phyloP scores from a whole-genome alignment of 2,888 invertebrate species.

The Amphipyra berbera region DNA sequence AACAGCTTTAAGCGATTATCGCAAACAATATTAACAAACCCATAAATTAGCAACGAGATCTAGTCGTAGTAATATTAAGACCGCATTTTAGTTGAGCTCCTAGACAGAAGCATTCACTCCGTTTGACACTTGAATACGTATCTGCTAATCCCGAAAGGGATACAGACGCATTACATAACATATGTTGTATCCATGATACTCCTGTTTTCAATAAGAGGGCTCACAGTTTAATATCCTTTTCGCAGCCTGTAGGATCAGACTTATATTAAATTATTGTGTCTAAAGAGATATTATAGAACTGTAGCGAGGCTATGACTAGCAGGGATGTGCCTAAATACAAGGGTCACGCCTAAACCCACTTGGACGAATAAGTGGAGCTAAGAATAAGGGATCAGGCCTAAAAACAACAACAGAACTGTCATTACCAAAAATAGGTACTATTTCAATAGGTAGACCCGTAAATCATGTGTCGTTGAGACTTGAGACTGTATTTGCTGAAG shows the following conservation, averaged over 20 bases:
- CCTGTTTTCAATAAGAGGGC: constrained; percentile 15
- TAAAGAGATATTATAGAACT: background rate
- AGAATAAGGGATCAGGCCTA: too few relatives aligned
- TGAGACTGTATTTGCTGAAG: constrained; percentile 16
- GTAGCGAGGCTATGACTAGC: too few relatives aligned
- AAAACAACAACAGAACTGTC: too few relatives aligned
- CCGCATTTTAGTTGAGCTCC: constrained; percentile 35
- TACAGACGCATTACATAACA: constrained; percentile 12
- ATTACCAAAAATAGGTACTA: background rate
- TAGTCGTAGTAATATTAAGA: constrained; percentile 35
- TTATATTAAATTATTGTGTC: background rate
- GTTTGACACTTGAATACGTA: constrained; percentile 40
- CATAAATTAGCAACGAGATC: constrained; percentile 50
- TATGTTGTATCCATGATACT: constrained; percentile 1
- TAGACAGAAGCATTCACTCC: constrained; percentile 27
- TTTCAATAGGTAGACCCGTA: constrained; percentile 2
- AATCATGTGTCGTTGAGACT: background rate
- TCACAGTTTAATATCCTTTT: background rate
- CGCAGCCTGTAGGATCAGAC: constrained; percentile 1
- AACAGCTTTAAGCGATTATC: constrained; percentile 37
- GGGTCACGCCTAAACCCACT: too few relatives aligned
- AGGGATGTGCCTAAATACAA: too few relatives aligned
- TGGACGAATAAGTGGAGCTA: too few relatives aligned
- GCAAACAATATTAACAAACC: constrained; percentile 43
- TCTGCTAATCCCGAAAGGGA: constrained; percentile 30